Evolutionary conservation across 1,140 invertebrate genomes (phyloP).

Genomic region (Wiebesia pumilae): DNA sequence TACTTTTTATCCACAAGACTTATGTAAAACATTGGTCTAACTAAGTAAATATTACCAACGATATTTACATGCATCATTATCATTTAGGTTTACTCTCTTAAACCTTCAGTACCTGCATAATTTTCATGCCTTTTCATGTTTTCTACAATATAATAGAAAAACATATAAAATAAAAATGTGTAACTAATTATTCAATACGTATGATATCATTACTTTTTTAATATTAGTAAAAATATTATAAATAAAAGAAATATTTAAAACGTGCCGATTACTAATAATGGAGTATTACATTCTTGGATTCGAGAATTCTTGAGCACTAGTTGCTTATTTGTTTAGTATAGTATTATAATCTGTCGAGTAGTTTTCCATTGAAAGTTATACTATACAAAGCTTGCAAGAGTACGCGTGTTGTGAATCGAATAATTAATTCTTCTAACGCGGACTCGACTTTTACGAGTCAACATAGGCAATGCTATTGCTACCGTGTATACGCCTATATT

Average conservation of each 20-base stretch:
- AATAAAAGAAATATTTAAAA: too few relatives aligned
- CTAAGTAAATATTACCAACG: not conserved
- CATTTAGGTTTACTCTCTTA: not conserved
- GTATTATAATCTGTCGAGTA: not conserved
- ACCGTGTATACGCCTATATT: not conserved
- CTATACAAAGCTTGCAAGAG: not conserved
- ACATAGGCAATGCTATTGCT: not conserved
- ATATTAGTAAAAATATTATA: too few relatives aligned
- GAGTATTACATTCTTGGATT: not conserved
- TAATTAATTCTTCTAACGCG: slow-evolving; percentile 41
- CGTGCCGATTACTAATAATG: too few relatives aligned
- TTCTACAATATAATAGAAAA: too few relatives aligned
- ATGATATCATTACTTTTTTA: too few relatives aligned
- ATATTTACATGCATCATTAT: too few relatives aligned
- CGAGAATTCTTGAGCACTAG: not conserved
- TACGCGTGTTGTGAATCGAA: not conserved
- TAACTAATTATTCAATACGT: too few relatives aligned
- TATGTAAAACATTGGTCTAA: not conserved
- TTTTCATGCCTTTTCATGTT: not conserved
- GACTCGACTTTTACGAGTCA: slow-evolving; percentile 46
- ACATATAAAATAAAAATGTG: too few relatives aligned
- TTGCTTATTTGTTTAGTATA: not conserved
- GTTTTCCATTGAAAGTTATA: not conserved
- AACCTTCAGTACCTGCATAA: not conserved
- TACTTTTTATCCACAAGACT: not conserved